phyloP scores from a whole-genome alignment of 2,888 invertebrate species.

The Euphydryas editha region DNA sequence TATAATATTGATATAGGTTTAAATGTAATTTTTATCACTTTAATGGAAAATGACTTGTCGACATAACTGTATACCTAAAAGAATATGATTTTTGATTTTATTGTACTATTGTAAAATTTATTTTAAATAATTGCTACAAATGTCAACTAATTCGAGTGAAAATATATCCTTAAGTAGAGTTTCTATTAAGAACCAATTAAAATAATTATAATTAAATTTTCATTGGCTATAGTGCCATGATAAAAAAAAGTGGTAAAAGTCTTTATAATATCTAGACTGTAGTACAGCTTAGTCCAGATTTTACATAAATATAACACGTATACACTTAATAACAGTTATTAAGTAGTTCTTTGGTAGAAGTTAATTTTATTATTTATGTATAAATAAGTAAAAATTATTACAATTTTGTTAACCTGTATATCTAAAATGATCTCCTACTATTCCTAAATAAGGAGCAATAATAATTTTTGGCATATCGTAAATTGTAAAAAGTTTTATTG shows the following conservation, averaged over 20 bases:
- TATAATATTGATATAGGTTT: not conserved
- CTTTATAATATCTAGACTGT: not conserved
- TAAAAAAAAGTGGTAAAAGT: too few species aligned
- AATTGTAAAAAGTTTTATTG: constrained; percentile 58
- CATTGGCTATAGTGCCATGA: too few species aligned
- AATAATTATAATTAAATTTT: too few species aligned
- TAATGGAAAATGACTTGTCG: not conserved
- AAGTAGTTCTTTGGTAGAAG: not conserved
- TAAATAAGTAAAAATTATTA: not conserved
- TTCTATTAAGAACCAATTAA: not conserved
- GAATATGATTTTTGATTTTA: not conserved
- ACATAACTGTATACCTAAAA: not conserved
- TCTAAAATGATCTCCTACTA: constrained; percentile 15
- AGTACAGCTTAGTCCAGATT: not conserved
- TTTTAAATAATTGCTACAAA: not conserved
- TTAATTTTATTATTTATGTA: not conserved
- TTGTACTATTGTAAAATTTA: not conserved
- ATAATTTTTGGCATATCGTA: constrained; percentile 72
- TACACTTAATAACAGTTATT: not conserved
- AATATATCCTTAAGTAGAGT: not conserved
- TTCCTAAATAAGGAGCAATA: constrained; percentile 65
- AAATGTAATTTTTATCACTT: constrained; percentile 6
- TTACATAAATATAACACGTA: not conserved
- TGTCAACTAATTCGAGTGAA: not conserved
- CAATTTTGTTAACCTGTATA: not conserved